Percentiles rank a stretch among this genome's conserved stretches.
Evolutionary conservation across 2,113 vertebrate genomes (phyloP).

Genomic region (Caretta caretta): DNA sequence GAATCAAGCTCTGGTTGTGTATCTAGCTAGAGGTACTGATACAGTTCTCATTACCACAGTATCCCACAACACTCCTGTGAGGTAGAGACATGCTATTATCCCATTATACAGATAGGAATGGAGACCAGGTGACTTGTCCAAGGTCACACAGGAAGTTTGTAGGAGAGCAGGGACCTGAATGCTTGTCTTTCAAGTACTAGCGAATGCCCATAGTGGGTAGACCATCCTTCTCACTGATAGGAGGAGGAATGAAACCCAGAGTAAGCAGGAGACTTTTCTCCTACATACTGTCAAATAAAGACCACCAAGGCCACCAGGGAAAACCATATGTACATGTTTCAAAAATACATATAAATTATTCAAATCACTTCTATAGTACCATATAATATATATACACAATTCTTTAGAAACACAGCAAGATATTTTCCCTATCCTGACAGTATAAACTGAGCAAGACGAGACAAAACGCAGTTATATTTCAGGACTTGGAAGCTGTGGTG

Average conservation of each 20-base stretch:
- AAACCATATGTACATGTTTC: neutral
- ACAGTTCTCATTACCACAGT: neutral
- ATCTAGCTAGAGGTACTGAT: neutral
- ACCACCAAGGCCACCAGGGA: neutral
- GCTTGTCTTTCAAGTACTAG: neutral
- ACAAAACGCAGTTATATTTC: neutral
- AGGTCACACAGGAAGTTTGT: neutral
- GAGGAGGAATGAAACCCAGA: neutral
- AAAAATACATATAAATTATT: neutral
- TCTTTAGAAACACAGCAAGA: neutral
- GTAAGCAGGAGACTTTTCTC: neutral
- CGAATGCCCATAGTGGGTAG: neutral
- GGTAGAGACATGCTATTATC: neutral
- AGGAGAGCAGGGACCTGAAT: neutral
- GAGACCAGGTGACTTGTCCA: neutral
- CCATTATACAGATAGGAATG: neutral
- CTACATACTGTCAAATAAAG: neutral
- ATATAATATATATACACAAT: neutral
- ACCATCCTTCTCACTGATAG: neutral
- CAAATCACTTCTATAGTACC: neutral
- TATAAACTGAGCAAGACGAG: neutral
- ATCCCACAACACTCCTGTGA: fast-evolving
- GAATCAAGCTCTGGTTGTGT: neutral
- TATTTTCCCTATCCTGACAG: neutral
- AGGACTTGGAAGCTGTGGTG: neutral